Base-by-base conservation (phyloP, 2,113 vertebrate genomes). In the Machaerirhynchus nigripectus region DNA sequence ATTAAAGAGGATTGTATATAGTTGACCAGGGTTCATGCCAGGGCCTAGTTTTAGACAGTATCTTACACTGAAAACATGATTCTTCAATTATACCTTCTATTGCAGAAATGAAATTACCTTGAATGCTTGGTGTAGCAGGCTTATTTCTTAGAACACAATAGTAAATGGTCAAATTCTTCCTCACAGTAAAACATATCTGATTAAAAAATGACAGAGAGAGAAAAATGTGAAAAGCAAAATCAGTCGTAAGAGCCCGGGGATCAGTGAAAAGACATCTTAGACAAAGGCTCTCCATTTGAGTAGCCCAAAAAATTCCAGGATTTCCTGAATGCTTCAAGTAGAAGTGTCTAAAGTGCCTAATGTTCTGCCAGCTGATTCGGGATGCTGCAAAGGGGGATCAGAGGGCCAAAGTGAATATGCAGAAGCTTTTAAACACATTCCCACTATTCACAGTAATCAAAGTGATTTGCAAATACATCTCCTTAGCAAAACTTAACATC, bases 21-120 rank as follows among this genome's bases (percentile, higher is more conserved):
- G 92, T 95, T 98, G 96, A 97, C 94, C 96, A 94, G 83, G 89
- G 90, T 95, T 98, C 97, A 89, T 96, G 52, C 52, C 37, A 96
- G 65, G 49, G 84, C 88, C 89, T 93, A 81, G 95, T 93, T 97
- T 96, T 95, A 95, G 89, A 97, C 93, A 95, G 86, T 78, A 93
- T 97, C 86, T 95, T 93, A 95, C 95, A 97, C 55, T 92, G 82
- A 95, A 97, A 97, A 97, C 92, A 47, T 13, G 82, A 93, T 96
- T 97, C 90, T 94, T 97, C 96, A 97, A 97, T 97, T 98, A 97
- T 95, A 74, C 33, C 68, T 94, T n/a, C 55, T 84, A 96, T 96
- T 95, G 85, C 87, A 90, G 94, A 96, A 97, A 96, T 95, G 78
- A 98, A 98, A 98, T 97, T 97, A 97, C 94, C 92, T 97, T 97